A percentile compares a stretch with the other conserved stretches of the same genome.
Conservation (phyloP, 2,888 invertebrate genomes). For the Palloptera scutellata region DNA sequence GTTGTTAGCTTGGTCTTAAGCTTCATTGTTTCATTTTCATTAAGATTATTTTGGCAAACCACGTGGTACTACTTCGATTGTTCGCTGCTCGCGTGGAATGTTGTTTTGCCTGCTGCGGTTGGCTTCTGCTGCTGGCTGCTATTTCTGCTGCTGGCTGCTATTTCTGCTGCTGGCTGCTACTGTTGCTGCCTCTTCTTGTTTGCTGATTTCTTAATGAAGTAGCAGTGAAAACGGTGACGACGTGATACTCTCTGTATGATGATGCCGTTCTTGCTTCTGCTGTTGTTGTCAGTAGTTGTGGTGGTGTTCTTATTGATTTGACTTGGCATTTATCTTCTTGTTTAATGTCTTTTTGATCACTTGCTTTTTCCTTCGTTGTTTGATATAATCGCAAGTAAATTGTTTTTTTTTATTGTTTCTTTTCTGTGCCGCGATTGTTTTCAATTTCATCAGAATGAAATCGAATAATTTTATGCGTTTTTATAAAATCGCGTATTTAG, state of each 20-base stretch:
- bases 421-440: constrained; percentile 17
- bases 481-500: neutral
- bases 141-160: neutral
- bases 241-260: neutral
- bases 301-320: neutral
- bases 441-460: constrained; percentile 30
- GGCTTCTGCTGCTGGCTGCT: too few relatives aligned
- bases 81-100: too few relatives aligned
- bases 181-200: too few relatives aligned
- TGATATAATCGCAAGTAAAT: neutral
- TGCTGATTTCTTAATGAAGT: too few relatives aligned
- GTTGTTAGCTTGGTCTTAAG: too few relatives aligned
- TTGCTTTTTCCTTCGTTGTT: neutral
- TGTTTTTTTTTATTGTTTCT: constrained; percentile 6
- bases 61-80: neutral
- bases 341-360: constrained; percentile 3
- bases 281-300: neutral
- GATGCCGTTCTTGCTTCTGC: neutral
- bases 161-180: neutral
- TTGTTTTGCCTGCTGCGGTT: too few relatives aligned
- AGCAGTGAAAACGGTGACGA: too few relatives aligned
- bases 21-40: neutral
- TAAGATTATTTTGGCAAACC: neutral
- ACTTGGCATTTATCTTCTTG: neutral
- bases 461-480: constrained; percentile 8